Conservation (phyloP, 2,888 invertebrate genomes). For the Cybosia mesomella region DNA sequence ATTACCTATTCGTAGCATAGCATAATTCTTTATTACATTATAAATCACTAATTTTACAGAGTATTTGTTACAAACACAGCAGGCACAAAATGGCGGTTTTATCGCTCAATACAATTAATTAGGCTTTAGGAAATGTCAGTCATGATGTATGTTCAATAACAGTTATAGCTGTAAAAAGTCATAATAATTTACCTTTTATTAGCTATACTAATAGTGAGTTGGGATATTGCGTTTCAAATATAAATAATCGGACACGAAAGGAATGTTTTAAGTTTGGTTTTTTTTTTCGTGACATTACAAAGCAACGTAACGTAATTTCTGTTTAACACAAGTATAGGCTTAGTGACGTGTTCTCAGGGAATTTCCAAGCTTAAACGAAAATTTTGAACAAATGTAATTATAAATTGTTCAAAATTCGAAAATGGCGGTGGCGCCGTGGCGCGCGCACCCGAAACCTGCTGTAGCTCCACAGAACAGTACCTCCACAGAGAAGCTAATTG, state of each 20-base stretch:
- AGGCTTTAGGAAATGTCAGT: not conserved
- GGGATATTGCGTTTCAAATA: conserved; percentile 27
- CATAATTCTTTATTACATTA: not conserved
- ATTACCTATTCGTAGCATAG: too few relatives aligned
- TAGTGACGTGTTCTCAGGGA: conserved; percentile 59
- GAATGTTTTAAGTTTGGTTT: conserved; percentile 16
- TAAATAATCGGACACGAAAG: conserved; percentile 38
- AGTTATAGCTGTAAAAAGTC: conserved; percentile 3
- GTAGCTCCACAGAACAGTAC: conserved; percentile 63
- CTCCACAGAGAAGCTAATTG: conserved; percentile 71
- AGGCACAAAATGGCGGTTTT: not conserved
- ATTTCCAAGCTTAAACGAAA: conserved; percentile 57
- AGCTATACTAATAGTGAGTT: conserved; percentile 5
- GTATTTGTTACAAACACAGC: conserved; percentile 4
- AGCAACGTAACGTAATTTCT: conserved; percentile 47
- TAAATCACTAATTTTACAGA: not conserved
- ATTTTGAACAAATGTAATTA: conserved; percentile 72
- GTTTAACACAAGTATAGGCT: conserved; percentile 48
- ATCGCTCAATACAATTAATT: conserved; percentile 1
- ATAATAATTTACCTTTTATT: conserved; percentile 4
- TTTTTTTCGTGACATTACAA: conserved; percentile 24
- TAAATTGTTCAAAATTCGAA: conserved; percentile 69
- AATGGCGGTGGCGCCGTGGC: conserved; percentile 61
- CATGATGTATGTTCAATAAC: conserved; percentile 12
- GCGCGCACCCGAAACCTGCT: conserved; percentile 46